Evolutionary conservation across 2,797 vertebrate species (phyloP), one percentile per base, ranked within the genome.

Genomic region (Acipenser ruthenus): DNA sequence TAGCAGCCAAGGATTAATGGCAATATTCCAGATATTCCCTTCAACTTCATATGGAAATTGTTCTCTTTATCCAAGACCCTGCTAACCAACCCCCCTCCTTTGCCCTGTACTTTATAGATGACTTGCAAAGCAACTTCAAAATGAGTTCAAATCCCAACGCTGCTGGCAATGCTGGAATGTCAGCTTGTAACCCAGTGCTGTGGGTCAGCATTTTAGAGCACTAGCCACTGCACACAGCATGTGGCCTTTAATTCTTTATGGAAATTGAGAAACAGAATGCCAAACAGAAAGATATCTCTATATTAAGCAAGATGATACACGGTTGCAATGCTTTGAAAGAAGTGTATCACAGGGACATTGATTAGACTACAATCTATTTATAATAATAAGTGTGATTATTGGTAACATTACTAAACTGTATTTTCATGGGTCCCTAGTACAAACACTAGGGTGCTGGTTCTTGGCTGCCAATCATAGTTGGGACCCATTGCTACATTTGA

Each of bases 1-100:
- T 80, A 77, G 76, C 78, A 82, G 81, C 78, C 78, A 80, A 78
- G 82, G 74, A 83, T 79, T 80, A 78, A 79, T 86, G 83, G 84
- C 84, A 74, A 77, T 74, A 79, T 82, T 86, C 84, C 86, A 86
- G 83, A 77, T 86, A 82, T 83, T 75, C 82, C 73, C 75, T 78
- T 78, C 80, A 84, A 79, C 78, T 80, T 79, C 83, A 84, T 86
- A 82, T 84, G 84, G 84, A 86, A 86, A 80, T 75, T 78, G 79
- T 87, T 84, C 75, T 76, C 82, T 83, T 78, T 75, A 80, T 84
- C 80, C 77, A 74, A 75, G 56, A 78, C 75, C 69, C 69, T 65
- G 66, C 68, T 74, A 69, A 76, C 67, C 72, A 69, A 7, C 7
- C 60, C 10, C 60, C 47, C 70, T 67, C 61, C 69, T 65, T 69